Evolutionary conservation across 2,797 vertebrate genomes (phyloP).

Genomic region (Otolemur crassicaudatus): DNA sequence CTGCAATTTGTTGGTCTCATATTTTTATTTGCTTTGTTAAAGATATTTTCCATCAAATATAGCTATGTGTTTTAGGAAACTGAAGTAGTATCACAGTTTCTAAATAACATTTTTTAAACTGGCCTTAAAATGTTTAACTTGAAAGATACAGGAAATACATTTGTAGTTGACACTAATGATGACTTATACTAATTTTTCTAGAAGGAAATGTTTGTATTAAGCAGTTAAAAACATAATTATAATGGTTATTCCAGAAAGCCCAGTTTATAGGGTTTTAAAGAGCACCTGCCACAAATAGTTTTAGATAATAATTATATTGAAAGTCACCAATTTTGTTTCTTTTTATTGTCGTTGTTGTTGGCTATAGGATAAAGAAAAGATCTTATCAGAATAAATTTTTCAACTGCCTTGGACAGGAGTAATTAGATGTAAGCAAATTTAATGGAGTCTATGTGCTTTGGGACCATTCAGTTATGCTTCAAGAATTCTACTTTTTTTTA

Average conservation of each 20-base stretch:
- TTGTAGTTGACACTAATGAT: slow-evolving; percentile 72
- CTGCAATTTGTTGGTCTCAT: background rate
- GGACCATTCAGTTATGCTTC: slow-evolving; percentile 90
- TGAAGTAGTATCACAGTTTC: background rate
- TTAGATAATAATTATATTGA: slow-evolving; percentile 93
- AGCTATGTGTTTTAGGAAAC: background rate
- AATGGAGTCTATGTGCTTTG: slow-evolving; percentile 89
- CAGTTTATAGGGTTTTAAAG: slow-evolving; percentile 87
- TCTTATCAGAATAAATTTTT: slow-evolving; percentile 94
- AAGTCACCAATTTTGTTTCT: slow-evolving; percentile 86
- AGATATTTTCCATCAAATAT: slow-evolving; percentile 1
- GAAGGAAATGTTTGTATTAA: slow-evolving; percentile 80
- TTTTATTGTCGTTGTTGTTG: slow-evolving; percentile 70
- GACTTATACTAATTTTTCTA: slow-evolving; percentile 79
- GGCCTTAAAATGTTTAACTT: slow-evolving; percentile 56
- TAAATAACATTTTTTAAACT: slow-evolving; percentile 55
- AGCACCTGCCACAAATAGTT: slow-evolving; percentile 91
- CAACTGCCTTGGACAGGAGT: slow-evolving; percentile 92
- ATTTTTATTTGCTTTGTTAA: slow-evolving; percentile 59
- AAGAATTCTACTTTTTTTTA: slow-evolving; percentile 94
- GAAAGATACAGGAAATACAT: slow-evolving; percentile 38
- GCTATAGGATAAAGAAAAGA: slow-evolving; percentile 93
- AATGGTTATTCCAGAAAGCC: slow-evolving; percentile 83
- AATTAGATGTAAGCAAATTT: slow-evolving; percentile 95
- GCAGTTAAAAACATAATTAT: slow-evolving; percentile 80